Conservation (phyloP, 2,797 vertebrate genomes). For the Microctenopoma lineatum region DNA sequence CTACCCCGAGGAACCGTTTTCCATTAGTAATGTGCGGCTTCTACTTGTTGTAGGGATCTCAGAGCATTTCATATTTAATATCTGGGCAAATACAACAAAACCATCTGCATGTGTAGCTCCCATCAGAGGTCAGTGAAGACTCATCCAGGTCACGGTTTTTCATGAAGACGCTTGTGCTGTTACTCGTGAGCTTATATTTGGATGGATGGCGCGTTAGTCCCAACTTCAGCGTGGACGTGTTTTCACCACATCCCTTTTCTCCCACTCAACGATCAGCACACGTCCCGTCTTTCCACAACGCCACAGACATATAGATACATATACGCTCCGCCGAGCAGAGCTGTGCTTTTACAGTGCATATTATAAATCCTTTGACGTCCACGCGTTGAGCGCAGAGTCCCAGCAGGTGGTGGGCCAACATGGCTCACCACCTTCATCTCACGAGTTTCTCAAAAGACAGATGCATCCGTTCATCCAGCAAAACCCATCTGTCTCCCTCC, state of each 20-base stretch:
- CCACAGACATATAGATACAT: too few species aligned
- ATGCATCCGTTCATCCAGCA: conserved; percentile 15
- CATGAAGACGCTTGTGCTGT: conserved; percentile 1
- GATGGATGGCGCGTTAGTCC: conserved; percentile 22
- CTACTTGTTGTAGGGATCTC: conserved; percentile 1
- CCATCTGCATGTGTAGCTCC: conserved; percentile 4
- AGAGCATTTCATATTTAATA: conserved; percentile 1
- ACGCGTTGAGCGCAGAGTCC: conserved; percentile 9
- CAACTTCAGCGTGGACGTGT: conserved; percentile 12
- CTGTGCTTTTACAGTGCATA: conserved; percentile 37
- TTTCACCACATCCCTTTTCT: background rate
- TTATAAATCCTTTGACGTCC: conserved; percentile 27
- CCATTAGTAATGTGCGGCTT: background rate
- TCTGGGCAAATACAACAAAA: conserved; percentile 8
- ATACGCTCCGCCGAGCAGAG: conserved; percentile 27
- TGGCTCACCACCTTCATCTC: conserved; percentile 14
- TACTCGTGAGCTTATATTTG: conserved; percentile 1
- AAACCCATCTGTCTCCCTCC: conserved; percentile 16
- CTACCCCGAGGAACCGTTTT: background rate
- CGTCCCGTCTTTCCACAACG: too few species aligned
- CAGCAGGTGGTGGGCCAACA: conserved; percentile 6
- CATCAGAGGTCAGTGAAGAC: background rate
- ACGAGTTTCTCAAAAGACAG: background rate
- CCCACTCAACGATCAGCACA: too few species aligned
- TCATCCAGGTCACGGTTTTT: too few species aligned